Evolutionary conservation across 2,888 invertebrate species (phyloP).

Genomic region (Oxycera nigricornis): DNA sequence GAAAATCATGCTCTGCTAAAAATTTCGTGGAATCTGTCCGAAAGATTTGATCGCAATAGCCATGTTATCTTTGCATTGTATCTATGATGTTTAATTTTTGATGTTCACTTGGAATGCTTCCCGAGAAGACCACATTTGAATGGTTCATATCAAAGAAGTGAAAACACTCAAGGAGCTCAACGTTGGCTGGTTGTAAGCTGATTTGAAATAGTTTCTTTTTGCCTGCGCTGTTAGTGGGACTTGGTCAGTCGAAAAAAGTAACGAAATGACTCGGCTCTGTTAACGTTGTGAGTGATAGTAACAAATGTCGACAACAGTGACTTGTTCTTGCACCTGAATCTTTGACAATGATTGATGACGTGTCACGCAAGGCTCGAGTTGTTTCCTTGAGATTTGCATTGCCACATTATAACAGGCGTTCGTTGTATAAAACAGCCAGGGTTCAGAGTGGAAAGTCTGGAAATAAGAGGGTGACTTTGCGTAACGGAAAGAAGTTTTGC

Average conservation of each 20-base stretch:
- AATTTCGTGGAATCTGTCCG: slow-evolving; percentile 12
- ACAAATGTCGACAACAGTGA: slow-evolving; percentile 25
- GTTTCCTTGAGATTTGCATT: too few species aligned
- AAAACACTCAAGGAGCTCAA: neutral
- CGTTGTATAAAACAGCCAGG: too few species aligned
- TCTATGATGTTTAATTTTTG: slow-evolving; percentile 13
- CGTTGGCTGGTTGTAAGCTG: neutral
- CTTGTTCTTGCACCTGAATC: slow-evolving; percentile 40
- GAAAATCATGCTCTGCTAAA: slow-evolving; percentile 37
- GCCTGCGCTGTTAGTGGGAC: slow-evolving; percentile 10
- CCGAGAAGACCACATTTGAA: neutral
- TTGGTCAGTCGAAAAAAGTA: slow-evolving; percentile 4
- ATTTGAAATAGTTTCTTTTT: neutral
- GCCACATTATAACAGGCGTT: too few species aligned
- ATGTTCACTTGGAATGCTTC: neutral
- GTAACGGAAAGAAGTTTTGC: too few species aligned
- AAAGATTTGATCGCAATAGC: neutral
- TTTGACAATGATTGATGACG: slow-evolving; percentile 42
- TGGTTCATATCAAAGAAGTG: neutral
- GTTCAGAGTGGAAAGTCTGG: too few species aligned
- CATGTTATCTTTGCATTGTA: slow-evolving; percentile 29
- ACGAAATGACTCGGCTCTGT: slow-evolving; percentile 14
- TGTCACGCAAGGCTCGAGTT: slow-evolving; percentile 33
- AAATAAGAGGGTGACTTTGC: too few species aligned
- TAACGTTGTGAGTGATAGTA: slow-evolving; percentile 12